Percentiles rank a stretch among this genome's conserved stretches.
Evolutionary conservation across 2,797 vertebrate genomes (phyloP).

Genomic region (Euphonia xanthogaster): DNA sequence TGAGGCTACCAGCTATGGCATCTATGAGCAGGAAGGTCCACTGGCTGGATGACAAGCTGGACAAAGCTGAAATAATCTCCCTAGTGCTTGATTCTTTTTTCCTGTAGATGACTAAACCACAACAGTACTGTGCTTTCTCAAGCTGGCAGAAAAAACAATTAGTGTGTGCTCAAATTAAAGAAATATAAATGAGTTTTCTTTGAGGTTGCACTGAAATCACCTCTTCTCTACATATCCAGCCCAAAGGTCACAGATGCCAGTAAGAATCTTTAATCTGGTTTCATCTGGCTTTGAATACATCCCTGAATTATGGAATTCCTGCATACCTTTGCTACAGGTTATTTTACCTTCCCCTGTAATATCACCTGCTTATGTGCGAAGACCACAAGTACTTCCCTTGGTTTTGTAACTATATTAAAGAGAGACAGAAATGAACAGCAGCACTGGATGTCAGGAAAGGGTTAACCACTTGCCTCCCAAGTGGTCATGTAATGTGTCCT

Average conservation of each 20-base stretch:
- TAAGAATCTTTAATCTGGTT: background rate
- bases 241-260: background rate
- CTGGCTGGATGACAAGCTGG: background rate
- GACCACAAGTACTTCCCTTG: background rate
- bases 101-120: background rate
- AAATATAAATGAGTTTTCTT: background rate
- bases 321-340: background rate
- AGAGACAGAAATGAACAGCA: background rate
- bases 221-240: background rate
- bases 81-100: background rate
- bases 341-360: background rate
- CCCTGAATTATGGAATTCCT: background rate
- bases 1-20: background rate
- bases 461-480: background rate
- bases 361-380: background rate
- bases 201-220: background rate
- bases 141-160: background rate
- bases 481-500: background rate
- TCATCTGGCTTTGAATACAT: background rate
- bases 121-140: background rate
- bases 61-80: background rate
- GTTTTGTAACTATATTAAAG: background rate
- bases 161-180: background rate
- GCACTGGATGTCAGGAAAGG: background rate
- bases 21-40: background rate